Conservation (phyloP, 2,888 invertebrate species). For the Gasteruption jaculator region DNA sequence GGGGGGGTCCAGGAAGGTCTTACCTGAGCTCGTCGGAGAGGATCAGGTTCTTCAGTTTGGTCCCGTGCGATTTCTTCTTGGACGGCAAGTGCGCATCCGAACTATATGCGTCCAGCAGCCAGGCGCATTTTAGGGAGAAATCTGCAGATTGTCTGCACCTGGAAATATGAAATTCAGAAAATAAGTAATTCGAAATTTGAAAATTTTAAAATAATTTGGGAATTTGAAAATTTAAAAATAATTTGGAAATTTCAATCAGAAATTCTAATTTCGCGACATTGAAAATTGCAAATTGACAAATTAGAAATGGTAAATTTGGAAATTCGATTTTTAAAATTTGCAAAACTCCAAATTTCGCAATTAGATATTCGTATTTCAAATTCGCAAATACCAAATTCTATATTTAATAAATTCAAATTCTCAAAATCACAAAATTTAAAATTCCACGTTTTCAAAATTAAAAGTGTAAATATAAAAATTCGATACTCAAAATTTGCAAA, state of each 20-base stretch:
- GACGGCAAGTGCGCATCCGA: constrained; percentile 66
- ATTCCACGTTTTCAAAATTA: too few relatives aligned
- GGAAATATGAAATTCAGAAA: too few relatives aligned
- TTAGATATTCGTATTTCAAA: too few relatives aligned
- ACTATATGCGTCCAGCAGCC: constrained; percentile 93
- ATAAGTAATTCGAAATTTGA: constrained; percentile 6
- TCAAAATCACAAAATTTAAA: too few relatives aligned
- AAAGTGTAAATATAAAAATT: too few relatives aligned
- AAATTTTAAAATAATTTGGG: constrained; percentile 2
- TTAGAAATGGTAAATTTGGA: too few relatives aligned
- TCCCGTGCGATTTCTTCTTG: constrained; percentile 70
- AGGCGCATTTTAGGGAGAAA: constrained; percentile 93
- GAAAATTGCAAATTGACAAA: background rate
- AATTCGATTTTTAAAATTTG: too few relatives aligned
- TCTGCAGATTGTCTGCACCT: constrained; percentile 91
- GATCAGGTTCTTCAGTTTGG: constrained; percentile 71
- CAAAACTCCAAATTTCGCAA: too few relatives aligned
- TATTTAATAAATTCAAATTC: too few relatives aligned
- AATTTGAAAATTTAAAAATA: constrained; percentile 7
- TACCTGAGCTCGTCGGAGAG: constrained; percentile 64
- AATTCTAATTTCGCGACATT: background rate
- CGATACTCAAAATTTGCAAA: too few relatives aligned
- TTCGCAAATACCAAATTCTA: too few relatives aligned
- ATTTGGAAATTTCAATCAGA: background rate
- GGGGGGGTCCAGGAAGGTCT: constrained; percentile 7